Evolutionary conservation across 1,140 invertebrate genomes (phyloP), one percentile per base, ranked within the genome.

Genomic region (Drosophila novamexicana): DNA sequence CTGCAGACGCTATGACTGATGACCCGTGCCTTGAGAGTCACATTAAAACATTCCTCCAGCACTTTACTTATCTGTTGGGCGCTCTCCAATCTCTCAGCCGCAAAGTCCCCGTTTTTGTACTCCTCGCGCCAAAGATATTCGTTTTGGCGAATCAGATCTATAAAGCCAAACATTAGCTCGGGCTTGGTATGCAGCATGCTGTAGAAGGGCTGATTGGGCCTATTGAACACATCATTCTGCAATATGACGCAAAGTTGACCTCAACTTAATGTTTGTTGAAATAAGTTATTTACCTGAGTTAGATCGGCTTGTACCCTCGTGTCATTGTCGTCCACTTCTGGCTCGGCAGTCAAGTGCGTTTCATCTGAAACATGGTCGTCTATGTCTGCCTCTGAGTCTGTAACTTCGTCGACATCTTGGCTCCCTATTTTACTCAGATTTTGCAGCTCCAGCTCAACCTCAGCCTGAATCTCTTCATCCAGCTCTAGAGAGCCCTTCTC

Each of bases 391-490:
- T 59, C 63, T 6, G 12, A 0, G 5, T 58, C 36, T 10, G 32
- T 32, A 22, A 2, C 2, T n/a, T 39, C 39, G 29, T 0, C 34
- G 8, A 18, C 8, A 6, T 36, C n/a, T 12, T 64, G n/a, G 10
- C 9, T 12, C 3, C 2, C 9, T 3, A 14, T 4, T 8, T 53
- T 37, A 7, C 7, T 36, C 0, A 71, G 50, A 47, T 78, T 80
- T 10, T 37, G 40, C 8, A 61, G 14, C 16, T 81, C 78, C n/a
- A 52, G 18, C 36, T 67, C 52, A 0, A 81, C 63, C 29, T 81
- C 78, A 29, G 42, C 67, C 9, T 61, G 37, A 5, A 81, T 70
- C 18, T 81, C 76, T 6, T 63, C 58, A 50, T 71, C 45, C n/a
- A 75, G 32, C 8, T 56, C 37, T 1, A 32, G 8, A 0, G 8